Evolutionary conservation across 2,797 vertebrate species (phyloP).

Genomic region (Taenioides sp.): DNA sequence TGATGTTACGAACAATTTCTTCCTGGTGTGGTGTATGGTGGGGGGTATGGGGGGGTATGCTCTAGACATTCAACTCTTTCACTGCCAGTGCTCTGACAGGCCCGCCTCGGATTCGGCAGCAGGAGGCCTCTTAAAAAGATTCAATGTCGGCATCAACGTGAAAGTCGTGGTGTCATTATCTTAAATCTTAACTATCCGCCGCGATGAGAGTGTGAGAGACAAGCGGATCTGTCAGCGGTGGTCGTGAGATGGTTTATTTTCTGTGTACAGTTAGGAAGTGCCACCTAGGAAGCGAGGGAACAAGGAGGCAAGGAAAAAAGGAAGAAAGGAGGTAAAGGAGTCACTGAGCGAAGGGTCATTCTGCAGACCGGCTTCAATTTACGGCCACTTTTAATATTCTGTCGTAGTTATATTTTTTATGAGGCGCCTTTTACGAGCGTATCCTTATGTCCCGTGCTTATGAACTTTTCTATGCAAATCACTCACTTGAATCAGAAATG

Average conservation of each 20-base stretch:
- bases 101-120: conserved; percentile 58
- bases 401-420: conserved; percentile 81
- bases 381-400: conserved; percentile 83
- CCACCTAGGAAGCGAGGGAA: conserved; percentile 59
- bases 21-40: conserved; percentile 57
- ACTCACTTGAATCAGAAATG: conserved; percentile 70
- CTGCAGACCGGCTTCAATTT: conserved; percentile 75
- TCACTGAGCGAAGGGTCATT: conserved; percentile 73
- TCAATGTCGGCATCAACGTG: conserved; percentile 77
- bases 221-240: conserved; percentile 73
- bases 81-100: conserved; percentile 74
- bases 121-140: conserved; percentile 74
- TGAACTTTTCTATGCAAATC: conserved; percentile 86
- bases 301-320: conserved; percentile 21
- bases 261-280: conserved; percentile 70
- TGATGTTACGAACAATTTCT: conserved; percentile 80
- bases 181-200: conserved; percentile 77
- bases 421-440: conserved; percentile 73
- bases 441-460: conserved; percentile 82
- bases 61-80: conserved; percentile 79
- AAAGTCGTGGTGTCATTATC: conserved; percentile 80
- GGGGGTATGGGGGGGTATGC: conserved; percentile 47
- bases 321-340: conserved; percentile 38
- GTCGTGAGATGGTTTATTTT: conserved; percentile 71
- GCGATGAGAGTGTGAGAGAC: conserved; percentile 71